Evolutionary conservation across 2,797 vertebrate genomes (phyloP).

Genomic region (Buphagus erythrorhynchus): DNA sequence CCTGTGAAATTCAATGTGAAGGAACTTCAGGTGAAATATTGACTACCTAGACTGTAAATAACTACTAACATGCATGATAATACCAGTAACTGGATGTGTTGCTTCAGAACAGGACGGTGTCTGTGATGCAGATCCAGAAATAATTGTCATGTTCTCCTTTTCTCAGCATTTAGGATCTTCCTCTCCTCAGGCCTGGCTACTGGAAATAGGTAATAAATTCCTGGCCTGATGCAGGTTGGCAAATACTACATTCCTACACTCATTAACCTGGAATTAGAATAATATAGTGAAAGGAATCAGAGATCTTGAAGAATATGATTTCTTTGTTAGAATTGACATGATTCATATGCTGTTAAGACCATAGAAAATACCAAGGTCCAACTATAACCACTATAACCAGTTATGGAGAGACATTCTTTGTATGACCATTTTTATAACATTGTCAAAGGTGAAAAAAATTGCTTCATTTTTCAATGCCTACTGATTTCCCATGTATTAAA

Average conservation of each 20-base stretch:
- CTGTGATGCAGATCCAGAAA: background rate
- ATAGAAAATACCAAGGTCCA: background rate
- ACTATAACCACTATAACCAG: background rate
- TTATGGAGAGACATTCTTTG: background rate
- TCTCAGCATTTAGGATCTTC: background rate
- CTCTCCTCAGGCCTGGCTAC: background rate
- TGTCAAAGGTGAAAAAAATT: background rate
- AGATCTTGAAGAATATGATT: background rate
- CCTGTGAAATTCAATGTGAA: background rate
- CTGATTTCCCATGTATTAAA: background rate
- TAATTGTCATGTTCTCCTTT: background rate
- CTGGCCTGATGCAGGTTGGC: background rate
- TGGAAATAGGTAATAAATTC: background rate
- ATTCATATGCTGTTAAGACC: background rate
- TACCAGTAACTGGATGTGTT: background rate
- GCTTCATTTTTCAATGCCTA: background rate
- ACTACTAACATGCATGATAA: background rate
- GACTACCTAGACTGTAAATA: background rate
- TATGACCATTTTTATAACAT: background rate
- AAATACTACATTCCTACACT: background rate
- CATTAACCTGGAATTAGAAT: background rate
- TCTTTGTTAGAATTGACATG: background rate
- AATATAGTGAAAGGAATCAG: background rate
- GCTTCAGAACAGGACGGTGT: background rate
- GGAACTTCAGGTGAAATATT: background rate